Percentiles rank a stretch among this genome's conserved stretches.
Evolutionary conservation across 2,888 invertebrate species (phyloP).

Genomic region (Ichneumon xanthorius): DNA sequence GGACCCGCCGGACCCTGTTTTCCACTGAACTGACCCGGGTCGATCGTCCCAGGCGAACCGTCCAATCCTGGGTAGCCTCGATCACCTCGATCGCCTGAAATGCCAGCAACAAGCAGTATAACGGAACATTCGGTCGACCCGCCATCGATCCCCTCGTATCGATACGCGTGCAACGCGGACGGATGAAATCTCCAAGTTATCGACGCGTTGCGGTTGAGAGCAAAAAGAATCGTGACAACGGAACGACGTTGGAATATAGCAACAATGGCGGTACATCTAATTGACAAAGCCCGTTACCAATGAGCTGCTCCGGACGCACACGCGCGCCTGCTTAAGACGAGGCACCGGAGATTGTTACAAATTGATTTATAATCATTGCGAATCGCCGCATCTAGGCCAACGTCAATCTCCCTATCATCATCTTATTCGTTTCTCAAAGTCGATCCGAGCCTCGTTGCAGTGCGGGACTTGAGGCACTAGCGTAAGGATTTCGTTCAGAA

Average conservation of each 20-base stretch:
- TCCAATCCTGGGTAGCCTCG: slow-evolving; percentile 81
- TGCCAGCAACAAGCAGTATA: too few relatives aligned
- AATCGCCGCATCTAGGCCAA: slow-evolving; percentile 76
- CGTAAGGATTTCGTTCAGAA: too few relatives aligned
- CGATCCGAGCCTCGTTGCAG: slow-evolving; percentile 6
- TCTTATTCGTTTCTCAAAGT: slow-evolving; percentile 27
- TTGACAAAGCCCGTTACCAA: slow-evolving; percentile 49
- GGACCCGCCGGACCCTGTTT: slow-evolving; percentile 83
- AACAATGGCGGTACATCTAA: slow-evolving; percentile 38
- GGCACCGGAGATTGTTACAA: slow-evolving; percentile 72
- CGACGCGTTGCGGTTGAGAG: background rate
- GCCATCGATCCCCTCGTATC: background rate
- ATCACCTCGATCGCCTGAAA: slow-evolving; percentile 70
- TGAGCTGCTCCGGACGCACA: slow-evolving; percentile 11
- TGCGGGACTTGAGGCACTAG: background rate
- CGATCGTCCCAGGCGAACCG: slow-evolving; percentile 79
- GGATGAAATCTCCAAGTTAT: background rate
- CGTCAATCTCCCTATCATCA: slow-evolving; percentile 48
- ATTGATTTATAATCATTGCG: slow-evolving; percentile 78
- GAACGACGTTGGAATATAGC: slow-evolving; percentile 26
- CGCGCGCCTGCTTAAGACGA: slow-evolving; percentile 22
- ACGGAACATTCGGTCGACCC: background rate
- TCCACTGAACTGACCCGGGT: slow-evolving; percentile 81
- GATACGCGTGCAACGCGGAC: background rate
- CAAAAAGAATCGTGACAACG: slow-evolving; percentile 9